A percentile compares a stretch with the other conserved stretches of the same genome.
phyloP scores from a whole-genome alignment of 2,888 invertebrate species.

The Ceratothoa steindachneri region DNA sequence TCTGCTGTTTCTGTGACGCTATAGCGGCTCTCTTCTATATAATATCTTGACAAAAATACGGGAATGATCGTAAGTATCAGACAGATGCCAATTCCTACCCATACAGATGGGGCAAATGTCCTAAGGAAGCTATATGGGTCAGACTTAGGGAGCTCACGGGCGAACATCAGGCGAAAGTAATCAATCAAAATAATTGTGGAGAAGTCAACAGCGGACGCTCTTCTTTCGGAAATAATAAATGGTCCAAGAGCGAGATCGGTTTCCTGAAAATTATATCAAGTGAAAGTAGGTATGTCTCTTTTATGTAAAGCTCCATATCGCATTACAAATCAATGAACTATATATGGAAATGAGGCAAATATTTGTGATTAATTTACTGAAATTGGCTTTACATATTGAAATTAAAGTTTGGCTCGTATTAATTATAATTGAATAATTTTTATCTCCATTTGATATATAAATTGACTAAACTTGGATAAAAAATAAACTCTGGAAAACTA shows the following conservation, averaged over 20 bases:
- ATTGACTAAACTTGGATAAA: too few relatives aligned
- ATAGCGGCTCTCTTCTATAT: not conserved
- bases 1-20: not conserved
- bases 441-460: too few relatives aligned
- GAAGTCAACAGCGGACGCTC: not conserved
- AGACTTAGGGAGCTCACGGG: not conserved
- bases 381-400: not conserved
- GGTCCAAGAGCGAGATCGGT: not conserved
- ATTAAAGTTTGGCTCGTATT: not conserved
- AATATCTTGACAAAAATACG: not conserved
- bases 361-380: too few relatives aligned
- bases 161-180: not conserved
- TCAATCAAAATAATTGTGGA: not conserved
- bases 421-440: not conserved
- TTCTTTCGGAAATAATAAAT: not conserved
- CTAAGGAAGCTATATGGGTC: not conserved
- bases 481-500: too few relatives aligned
- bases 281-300: too few relatives aligned
- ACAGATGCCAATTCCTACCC: not conserved
- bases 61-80: not conserved
- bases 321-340: too few relatives aligned
- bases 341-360: too few relatives aligned
- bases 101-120: not conserved
- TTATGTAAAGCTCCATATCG: too few relatives aligned
- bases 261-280: conserved; percentile 1